phyloP scores from a whole-genome alignment of 2,113 vertebrate genomes.

The Xenopus borealis region DNA sequence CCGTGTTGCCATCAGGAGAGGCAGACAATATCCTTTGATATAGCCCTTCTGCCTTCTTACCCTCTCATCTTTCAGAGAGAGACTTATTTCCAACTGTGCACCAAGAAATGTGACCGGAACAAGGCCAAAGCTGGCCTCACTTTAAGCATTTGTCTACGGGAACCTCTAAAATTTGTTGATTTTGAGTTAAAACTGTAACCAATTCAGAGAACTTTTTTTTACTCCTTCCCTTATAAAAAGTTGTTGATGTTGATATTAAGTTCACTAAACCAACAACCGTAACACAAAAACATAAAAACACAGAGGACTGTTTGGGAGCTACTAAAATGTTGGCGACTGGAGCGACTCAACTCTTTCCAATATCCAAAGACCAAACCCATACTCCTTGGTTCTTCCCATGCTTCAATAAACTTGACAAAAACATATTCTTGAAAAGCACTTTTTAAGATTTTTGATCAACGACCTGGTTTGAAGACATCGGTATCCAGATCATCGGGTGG shows the following conservation, averaged over 20 bases:
- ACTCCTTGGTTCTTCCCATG: no score
- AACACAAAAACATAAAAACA: background rate
- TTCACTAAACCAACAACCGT: background rate
- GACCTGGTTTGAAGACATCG: background rate
- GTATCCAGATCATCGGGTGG: background rate
- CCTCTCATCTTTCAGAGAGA: background rate
- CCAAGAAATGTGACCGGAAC: constrained; percentile 1
- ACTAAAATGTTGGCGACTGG: background rate
- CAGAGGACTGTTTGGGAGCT: background rate
- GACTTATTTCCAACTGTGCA: background rate
- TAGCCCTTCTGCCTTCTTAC: constrained; percentile 1
- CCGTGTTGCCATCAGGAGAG: background rate
- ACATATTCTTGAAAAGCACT: no score
- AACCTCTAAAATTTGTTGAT: background rate
- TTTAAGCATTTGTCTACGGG: background rate
- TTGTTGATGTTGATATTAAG: background rate
- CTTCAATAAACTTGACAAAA: no score
- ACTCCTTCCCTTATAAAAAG: background rate
- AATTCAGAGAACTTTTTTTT: background rate
- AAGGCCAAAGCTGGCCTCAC: background rate
- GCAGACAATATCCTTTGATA: background rate
- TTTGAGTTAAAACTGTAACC: background rate
- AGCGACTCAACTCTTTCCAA: no score
- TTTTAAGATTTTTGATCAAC: no score
- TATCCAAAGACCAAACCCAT: no score